A percentile compares a stretch with the other conserved stretches of the same genome.
Conservation (phyloP, 2,797 vertebrate species). For the Echiichthys vipera region DNA sequence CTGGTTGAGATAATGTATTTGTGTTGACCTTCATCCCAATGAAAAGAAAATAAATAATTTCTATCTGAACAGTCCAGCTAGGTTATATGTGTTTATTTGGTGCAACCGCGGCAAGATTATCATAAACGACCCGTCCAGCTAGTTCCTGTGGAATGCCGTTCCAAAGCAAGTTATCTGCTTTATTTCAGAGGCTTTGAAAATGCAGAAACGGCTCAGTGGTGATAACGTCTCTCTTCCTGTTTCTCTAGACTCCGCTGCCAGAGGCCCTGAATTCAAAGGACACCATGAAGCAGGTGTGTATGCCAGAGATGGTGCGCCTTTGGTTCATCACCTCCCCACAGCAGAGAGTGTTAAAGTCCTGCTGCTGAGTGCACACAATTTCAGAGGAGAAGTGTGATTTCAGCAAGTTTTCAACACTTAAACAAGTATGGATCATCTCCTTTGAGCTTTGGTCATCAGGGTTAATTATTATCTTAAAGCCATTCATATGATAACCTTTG, state of each 20-base stretch:
- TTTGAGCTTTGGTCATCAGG: neutral
- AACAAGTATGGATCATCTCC: neutral
- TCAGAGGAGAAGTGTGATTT: neutral
- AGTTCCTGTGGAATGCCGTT: conserved; percentile 49
- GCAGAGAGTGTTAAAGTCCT: conserved; percentile 17
- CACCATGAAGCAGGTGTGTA: conserved; percentile 91
- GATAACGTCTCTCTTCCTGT: conserved; percentile 51
- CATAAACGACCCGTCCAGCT: conserved; percentile 42
- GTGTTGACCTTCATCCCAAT: conserved; percentile 56
- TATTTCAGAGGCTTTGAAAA: conserved; percentile 39
- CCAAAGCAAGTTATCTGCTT: conserved; percentile 37
- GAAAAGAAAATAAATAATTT: conserved; percentile 51
- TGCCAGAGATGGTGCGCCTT: conserved; percentile 6
- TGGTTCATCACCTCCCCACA: neutral
- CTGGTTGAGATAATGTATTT: conserved; percentile 61
- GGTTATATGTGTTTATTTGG: conserved; percentile 29
- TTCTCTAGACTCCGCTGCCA: conserved; percentile 90
- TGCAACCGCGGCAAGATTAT: conserved; percentile 21
- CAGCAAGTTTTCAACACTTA: neutral
- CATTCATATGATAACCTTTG: neutral
- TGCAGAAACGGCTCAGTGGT: conserved; percentile 7
- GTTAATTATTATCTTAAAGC: neutral
- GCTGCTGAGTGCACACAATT: neutral
- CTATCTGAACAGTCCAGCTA: conserved; percentile 34
- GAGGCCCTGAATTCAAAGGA: conserved; percentile 84